These are phyloP conservation scores for Strigamia crassipes DNA, from an alignment of 2,888 invertebrate genomes.

Conservation along the genomic window DNA sequence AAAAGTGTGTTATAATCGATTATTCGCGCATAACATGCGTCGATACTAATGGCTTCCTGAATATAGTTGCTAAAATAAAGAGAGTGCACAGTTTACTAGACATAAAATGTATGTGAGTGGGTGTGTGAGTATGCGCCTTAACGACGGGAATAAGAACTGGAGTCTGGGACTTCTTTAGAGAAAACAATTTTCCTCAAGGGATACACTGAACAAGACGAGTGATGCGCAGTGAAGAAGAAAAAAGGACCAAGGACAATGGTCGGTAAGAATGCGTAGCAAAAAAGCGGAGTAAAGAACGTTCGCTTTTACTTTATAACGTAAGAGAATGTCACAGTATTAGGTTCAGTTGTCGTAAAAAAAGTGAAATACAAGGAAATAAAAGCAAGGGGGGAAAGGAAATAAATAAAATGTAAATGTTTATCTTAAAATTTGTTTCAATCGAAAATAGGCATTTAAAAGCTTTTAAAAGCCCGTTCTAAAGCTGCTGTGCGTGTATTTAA, in stretches of 20 bases:
- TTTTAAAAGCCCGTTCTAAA: no score
- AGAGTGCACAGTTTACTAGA: not conserved
- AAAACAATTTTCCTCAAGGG: conserved; percentile 26
- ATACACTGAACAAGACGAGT: not conserved
- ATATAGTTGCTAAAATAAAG: conserved; percentile 5
- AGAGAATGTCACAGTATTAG: not conserved
- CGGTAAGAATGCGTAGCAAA: not conserved
- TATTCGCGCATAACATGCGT: not conserved
- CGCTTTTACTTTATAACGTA: not conserved
- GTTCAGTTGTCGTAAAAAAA: not conserved
- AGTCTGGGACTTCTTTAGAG: conserved; percentile 1
- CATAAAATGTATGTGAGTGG: not conserved
- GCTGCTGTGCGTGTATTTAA: no score
- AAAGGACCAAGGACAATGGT: not conserved
- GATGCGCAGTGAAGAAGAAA: conserved; percentile 11
- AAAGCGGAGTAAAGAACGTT: not conserved
- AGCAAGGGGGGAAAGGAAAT: not conserved
- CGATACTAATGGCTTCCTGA: conserved; percentile 16
- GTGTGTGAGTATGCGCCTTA: not conserved
- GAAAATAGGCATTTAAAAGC: not conserved
- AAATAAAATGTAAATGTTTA: not conserved
- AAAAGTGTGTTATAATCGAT: not conserved
- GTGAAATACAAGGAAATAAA: not conserved
- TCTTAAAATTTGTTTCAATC: not conserved
- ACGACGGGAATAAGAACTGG: not conserved